A percentile compares a stretch with the other conserved stretches of the same genome.
phyloP scores from a whole-genome alignment of 2,113 vertebrate species.

The Scalopus aquaticus region DNA sequence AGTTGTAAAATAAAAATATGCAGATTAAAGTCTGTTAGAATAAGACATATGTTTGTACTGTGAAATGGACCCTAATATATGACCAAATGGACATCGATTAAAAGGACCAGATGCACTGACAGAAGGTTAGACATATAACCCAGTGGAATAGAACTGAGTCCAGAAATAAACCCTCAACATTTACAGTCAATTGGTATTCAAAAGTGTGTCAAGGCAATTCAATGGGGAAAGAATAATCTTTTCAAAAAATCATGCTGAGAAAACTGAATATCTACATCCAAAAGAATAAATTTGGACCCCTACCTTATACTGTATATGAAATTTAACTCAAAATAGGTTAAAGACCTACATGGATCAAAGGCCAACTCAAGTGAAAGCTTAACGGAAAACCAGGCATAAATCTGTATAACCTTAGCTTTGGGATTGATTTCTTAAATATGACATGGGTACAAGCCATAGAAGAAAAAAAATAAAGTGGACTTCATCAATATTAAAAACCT shows the following conservation, averaged over 20 bases:
- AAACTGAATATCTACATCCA: background rate
- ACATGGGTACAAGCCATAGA: background rate
- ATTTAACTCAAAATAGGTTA: slow-evolving; percentile 38
- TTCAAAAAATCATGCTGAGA: background rate
- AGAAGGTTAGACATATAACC: background rate
- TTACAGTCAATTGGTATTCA: background rate
- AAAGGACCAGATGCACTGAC: background rate
- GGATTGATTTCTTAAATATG: background rate
- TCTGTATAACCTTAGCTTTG: background rate
- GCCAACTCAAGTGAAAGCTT: background rate
- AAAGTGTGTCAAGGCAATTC: background rate
- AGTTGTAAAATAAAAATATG: background rate
- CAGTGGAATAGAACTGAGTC: background rate
- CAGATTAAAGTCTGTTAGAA: slow-evolving; percentile 31
- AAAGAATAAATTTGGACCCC: slow-evolving; percentile 8
- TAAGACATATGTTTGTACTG: slow-evolving; percentile 6
- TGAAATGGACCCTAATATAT: background rate
- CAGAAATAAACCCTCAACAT: background rate
- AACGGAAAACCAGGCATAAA: background rate
- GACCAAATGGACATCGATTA: background rate
- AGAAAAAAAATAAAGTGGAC: background rate
- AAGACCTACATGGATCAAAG: slow-evolving; percentile 31
- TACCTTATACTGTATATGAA: background rate
- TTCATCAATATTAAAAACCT: background rate
- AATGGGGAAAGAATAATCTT: background rate